These are phyloP conservation scores for Bettongia penicillata DNA, from an alignment of 2,113 vertebrate genomes.

Conservation along the genomic window DNA sequence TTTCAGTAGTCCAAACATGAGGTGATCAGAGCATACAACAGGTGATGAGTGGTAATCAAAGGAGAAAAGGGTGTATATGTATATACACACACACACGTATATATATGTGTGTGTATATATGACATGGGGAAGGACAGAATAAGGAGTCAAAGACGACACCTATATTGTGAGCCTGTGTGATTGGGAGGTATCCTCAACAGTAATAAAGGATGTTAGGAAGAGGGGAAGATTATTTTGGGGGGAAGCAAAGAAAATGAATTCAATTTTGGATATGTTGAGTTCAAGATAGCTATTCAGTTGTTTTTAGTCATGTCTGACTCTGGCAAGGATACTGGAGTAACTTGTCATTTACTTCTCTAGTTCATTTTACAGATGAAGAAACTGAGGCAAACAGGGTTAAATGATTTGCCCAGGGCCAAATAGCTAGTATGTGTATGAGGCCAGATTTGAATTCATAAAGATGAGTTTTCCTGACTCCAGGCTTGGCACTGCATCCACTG, in stretches of 20 bases:
- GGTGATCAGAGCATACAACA: background rate
- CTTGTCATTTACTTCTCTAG: no score
- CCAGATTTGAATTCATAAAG: no score
- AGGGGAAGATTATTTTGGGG: background rate
- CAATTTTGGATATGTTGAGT: background rate
- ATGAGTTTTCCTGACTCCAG: no score
- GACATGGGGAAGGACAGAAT: background rate
- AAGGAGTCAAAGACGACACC: background rate
- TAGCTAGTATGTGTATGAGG: no score
- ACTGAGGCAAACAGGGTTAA: no score
- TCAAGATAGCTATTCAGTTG: background rate
- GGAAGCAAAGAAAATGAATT: background rate
- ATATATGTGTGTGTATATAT: background rate
- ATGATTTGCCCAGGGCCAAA: no score
- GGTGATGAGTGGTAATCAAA: background rate
- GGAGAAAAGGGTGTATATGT: background rate
- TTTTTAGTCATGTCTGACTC: no score
- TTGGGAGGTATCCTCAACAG: background rate
- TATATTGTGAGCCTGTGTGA: background rate
- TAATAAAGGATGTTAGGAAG: background rate
- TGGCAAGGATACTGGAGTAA: no score
- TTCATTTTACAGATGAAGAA: no score
- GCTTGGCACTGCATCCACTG: no score
- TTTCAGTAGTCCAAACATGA: background rate
- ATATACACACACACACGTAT: no score